These are phyloP conservation scores for Drosophila gunungcola DNA, from an alignment of 1,140 invertebrate genomes.

Conservation along the genomic window DNA sequence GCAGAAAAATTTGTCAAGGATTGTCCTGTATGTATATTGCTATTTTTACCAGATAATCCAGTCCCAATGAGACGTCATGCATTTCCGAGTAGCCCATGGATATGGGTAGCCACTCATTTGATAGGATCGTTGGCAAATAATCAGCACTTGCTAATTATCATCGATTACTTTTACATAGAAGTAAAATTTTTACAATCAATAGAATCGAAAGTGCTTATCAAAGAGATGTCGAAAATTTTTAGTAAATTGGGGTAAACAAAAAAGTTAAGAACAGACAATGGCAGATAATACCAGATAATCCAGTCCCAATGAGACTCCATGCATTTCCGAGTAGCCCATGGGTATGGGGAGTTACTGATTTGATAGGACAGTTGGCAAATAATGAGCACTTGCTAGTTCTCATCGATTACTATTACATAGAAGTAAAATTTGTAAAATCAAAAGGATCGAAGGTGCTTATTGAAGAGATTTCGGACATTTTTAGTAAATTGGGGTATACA, in stretches of 20 bases:
- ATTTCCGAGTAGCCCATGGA: constrained; percentile 67
- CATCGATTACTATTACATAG: constrained; percentile 49
- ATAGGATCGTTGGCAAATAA: no score
- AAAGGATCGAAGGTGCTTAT: not conserved
- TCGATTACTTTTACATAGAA: no score
- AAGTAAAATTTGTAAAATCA: constrained; percentile 20
- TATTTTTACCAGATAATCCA: constrained; percentile 6
- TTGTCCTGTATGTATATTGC: not conserved
- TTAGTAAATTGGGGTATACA: constrained; percentile 3
- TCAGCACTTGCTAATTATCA: no score
- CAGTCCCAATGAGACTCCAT: constrained; percentile 7
- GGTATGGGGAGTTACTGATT: constrained; percentile 74
- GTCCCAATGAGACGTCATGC: constrained; percentile 8
- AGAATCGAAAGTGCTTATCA: no score
- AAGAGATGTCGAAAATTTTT: no score
- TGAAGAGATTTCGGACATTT: constrained; percentile 14
- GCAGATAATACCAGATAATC: constrained; percentile 7
- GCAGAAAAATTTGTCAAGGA: constrained; percentile 12
- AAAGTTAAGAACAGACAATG: no score
- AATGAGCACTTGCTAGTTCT: constrained; percentile 63
- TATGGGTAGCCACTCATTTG: constrained; percentile 70
- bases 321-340: constrained; percentile 63
- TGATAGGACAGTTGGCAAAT: constrained; percentile 70
- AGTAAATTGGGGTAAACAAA: no score
- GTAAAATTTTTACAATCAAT: no score